Evolutionary conservation across 2,888 invertebrate genomes (phyloP).

Genomic region (Lasioglossum morio): DNA sequence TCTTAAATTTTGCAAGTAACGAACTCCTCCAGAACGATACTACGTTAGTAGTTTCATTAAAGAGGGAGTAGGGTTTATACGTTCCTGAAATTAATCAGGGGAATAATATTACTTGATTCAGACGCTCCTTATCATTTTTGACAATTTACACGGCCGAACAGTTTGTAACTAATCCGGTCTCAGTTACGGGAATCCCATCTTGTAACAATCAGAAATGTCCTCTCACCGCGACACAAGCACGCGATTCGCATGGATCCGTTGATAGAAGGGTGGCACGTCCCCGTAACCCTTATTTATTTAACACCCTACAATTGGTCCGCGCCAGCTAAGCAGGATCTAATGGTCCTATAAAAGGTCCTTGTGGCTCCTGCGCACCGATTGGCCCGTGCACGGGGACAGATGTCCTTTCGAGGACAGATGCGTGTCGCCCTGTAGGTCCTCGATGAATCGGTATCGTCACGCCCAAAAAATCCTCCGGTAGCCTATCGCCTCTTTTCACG

Average conservation of each 20-base stretch:
- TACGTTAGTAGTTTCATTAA: no score
- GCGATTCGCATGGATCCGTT: constrained; percentile 27
- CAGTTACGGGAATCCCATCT: not conserved
- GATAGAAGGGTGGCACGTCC: constrained; percentile 40
- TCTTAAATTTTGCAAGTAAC: no score
- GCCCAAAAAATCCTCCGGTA: constrained; percentile 77
- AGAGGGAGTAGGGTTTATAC: no score
- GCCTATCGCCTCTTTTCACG: constrained; percentile 60
- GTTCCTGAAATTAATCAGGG: not conserved
- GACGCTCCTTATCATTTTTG: no score
- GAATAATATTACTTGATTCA: not conserved
- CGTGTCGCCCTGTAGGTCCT: constrained; percentile 69
- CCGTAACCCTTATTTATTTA: constrained; percentile 83
- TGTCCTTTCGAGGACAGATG: constrained; percentile 81
- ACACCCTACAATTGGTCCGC: constrained; percentile 83
- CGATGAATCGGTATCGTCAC: constrained; percentile 83
- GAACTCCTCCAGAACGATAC: no score
- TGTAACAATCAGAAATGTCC: not conserved
- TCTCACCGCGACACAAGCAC: constrained; percentile 16
- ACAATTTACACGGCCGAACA: no score
- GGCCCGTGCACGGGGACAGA: constrained; percentile 79
- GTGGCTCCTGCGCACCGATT: constrained; percentile 74
- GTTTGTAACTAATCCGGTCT: not conserved
- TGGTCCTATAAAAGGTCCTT: constrained; percentile 83
- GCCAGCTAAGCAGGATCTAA: constrained; percentile 84